These are phyloP conservation scores for Perca flavescens DNA, from an alignment of 2,113 vertebrate genomes.

Conservation along the genomic window DNA sequence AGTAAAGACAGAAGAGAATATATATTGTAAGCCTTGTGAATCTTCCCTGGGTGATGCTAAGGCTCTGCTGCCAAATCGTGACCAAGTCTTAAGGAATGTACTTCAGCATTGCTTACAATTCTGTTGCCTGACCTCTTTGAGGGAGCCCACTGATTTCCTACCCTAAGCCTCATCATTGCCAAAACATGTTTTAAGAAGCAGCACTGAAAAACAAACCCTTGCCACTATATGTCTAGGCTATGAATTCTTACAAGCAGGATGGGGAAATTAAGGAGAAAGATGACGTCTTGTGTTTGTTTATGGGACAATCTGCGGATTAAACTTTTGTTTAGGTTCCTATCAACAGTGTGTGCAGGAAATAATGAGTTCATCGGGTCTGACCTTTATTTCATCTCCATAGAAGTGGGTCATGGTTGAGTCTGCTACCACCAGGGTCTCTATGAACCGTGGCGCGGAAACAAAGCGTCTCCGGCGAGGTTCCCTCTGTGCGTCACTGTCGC, in stretches of 20 bases:
- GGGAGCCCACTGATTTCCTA: slow-evolving; percentile 49
- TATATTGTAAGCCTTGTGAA: slow-evolving; percentile 20
- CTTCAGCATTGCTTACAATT: slow-evolving; percentile 70
- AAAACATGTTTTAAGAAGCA: slow-evolving; percentile 54
- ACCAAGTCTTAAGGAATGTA: slow-evolving; percentile 70
- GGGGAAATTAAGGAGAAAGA: not conserved
- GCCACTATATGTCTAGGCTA: not conserved
- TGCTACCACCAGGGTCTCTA: slow-evolving; percentile 92
- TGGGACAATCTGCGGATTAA: slow-evolving; percentile 2
- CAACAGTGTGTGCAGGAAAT: slow-evolving; percentile 30
- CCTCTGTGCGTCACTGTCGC: slow-evolving; percentile 59
- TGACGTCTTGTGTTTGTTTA: slow-evolving; percentile 37
- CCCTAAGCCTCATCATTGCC: not conserved
- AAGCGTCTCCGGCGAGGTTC: slow-evolving; percentile 84
- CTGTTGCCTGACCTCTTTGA: slow-evolving; percentile 66
- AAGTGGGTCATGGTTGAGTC: slow-evolving; percentile 90
- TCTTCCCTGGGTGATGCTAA: slow-evolving; percentile 53
- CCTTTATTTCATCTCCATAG: slow-evolving; percentile 91
- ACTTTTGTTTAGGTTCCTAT: slow-evolving; percentile 18
- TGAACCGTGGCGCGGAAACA: slow-evolving; percentile 89
- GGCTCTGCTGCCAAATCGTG: slow-evolving; percentile 64
- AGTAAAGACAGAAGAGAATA: not conserved
- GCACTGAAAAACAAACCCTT: slow-evolving; percentile 22
- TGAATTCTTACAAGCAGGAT: not conserved
- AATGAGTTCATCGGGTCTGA: slow-evolving; percentile 71